These are phyloP conservation scores for Enteromius argenteus DNA, from an alignment of 2,797 vertebrate genomes.

Conservation along the genomic window DNA sequence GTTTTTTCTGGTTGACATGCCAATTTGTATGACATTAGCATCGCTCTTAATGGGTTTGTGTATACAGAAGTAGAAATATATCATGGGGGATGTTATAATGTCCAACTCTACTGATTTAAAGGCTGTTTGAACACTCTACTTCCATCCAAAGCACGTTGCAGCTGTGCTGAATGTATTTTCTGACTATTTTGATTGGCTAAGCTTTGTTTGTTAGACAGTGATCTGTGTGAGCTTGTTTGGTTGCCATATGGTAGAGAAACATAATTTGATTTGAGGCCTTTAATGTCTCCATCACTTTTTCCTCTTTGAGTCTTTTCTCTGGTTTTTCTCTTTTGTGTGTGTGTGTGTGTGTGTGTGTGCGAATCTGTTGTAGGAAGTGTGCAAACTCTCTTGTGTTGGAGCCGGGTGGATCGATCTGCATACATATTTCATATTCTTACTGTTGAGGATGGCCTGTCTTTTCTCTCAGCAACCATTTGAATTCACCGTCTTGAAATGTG, in stretches of 20 bases:
- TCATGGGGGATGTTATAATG: background rate
- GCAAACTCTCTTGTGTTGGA: conserved; percentile 73
- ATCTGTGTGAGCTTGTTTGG: conserved; percentile 19
- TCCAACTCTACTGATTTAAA: conserved; percentile 36
- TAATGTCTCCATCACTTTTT: conserved; percentile 14
- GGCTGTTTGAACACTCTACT: background rate
- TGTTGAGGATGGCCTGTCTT: conserved; percentile 62
- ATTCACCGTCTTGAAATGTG: conserved; percentile 5
- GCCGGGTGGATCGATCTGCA: conserved; percentile 73
- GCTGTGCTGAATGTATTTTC: background rate
- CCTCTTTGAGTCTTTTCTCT: conserved; percentile 38
- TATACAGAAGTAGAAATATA: conserved; percentile 35
- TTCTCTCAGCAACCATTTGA: conserved; percentile 37
- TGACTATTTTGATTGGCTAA: conserved; percentile 2
- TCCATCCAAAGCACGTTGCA: conserved; percentile 15
- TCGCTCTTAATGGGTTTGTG: conserved; percentile 42
- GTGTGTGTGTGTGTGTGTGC: conserved; percentile 3
- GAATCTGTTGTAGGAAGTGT: conserved; percentile 70
- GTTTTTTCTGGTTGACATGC: conserved; percentile 44
- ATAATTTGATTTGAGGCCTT: background rate
- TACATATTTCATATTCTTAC: conserved; percentile 78
- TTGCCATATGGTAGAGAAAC: conserved; percentile 15
- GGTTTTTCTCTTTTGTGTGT: background rate
- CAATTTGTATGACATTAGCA: conserved; percentile 39
- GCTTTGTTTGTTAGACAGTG: conserved; percentile 3